Percentiles rank a stretch among this genome's conserved stretches.
Evolutionary conservation across 2,113 vertebrate species (phyloP).

Genomic region (Mormyrus iriodes): DNA sequence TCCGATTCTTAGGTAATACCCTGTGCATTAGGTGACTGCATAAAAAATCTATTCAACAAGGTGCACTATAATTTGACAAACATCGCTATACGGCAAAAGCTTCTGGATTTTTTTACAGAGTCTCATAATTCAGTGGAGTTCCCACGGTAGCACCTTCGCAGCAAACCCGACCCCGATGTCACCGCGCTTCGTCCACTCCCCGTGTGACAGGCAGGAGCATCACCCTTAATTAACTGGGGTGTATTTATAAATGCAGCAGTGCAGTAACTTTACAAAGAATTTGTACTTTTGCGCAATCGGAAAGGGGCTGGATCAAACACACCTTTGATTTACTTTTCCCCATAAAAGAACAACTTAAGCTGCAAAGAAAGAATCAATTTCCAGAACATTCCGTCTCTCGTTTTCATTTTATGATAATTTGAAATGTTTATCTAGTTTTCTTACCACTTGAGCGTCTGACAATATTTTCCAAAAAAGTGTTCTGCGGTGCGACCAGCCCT

Average conservation of each 20-base stretch:
- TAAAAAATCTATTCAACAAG: not conserved
- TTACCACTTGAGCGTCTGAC: conserved; percentile 95
- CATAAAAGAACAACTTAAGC: not conserved
- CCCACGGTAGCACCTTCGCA: not conserved
- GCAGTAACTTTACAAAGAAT: conserved; percentile 15
- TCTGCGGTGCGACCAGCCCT: conserved; percentile 97
- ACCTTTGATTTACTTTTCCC: not conserved
- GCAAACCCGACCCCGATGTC: not conserved
- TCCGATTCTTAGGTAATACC: not conserved
- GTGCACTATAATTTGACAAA: not conserved
- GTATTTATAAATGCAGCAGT: not conserved
- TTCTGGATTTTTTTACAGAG: not conserved
- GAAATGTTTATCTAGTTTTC: conserved; percentile 38
- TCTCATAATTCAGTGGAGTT: not conserved
- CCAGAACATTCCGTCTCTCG: not conserved
- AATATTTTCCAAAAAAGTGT: conserved; percentile 97
- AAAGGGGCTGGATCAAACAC: not conserved
- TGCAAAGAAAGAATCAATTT: not conserved
- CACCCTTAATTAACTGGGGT: not conserved
- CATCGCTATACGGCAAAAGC: not conserved
- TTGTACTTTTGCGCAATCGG: not conserved
- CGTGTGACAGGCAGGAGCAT: not conserved
- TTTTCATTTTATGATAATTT: not conserved
- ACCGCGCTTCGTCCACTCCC: not conserved
- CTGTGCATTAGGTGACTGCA: not conserved